A percentile compares a stretch with the other conserved stretches of the same genome.
phyloP scores from a whole-genome alignment of 1,140 invertebrate genomes.

The Panagrolaimus sp. region DNA sequence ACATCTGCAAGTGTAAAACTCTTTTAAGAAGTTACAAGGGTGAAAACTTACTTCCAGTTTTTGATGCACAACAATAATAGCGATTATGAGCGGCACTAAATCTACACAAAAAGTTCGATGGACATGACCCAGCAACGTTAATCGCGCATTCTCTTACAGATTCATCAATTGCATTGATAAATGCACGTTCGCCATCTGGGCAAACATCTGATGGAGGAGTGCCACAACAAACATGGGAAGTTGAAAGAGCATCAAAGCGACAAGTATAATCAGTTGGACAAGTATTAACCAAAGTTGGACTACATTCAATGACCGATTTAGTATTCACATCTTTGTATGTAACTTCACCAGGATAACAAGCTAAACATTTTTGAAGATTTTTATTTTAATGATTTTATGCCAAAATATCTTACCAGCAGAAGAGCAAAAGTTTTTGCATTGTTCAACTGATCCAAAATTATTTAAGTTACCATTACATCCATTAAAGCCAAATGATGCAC shows the following conservation, averaged over 20 bases:
- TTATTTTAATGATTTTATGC: too few species aligned
- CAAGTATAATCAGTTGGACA: constrained; percentile 49
- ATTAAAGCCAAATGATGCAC: constrained; percentile 46
- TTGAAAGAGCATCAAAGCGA: constrained; percentile 37
- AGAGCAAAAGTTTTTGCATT: constrained; percentile 53
- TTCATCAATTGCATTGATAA: background rate
- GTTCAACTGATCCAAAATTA: constrained; percentile 44
- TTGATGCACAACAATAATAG: constrained; percentile 54
- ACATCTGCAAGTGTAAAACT: constrained; percentile 41
- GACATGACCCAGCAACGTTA: constrained; percentile 52
- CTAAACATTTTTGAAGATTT: too few species aligned
- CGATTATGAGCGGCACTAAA: constrained; percentile 46
- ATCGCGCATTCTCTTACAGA: constrained; percentile 48
- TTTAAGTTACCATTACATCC: constrained; percentile 50
- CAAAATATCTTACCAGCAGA: constrained; percentile 37
- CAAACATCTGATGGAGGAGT: constrained; percentile 39
- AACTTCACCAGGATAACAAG: constrained; percentile 50
- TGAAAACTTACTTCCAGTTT: constrained; percentile 41
- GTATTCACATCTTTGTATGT: constrained; percentile 51
- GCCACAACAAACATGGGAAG: constrained; percentile 51
- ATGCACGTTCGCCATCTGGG: constrained; percentile 17
- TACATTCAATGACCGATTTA: constrained; percentile 44
- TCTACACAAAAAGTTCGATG: constrained; percentile 48
- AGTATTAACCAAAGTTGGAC: constrained; percentile 38
- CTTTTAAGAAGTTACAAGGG: constrained; percentile 11